phyloP scores from a whole-genome alignment of 2,888 invertebrate species.

The Athalia circularis region DNA sequence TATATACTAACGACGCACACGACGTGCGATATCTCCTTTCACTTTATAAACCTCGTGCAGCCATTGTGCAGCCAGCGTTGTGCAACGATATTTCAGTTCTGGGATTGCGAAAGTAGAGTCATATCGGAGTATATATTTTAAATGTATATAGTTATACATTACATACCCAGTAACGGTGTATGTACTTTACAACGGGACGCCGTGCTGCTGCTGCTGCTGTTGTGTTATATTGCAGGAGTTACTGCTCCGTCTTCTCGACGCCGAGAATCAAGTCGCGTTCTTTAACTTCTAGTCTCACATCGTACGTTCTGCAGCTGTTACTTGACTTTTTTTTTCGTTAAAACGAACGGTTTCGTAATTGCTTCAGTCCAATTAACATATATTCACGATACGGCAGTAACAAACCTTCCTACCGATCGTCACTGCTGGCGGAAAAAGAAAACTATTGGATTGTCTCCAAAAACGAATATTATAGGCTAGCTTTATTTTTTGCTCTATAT shows the following conservation, averaged over 20 bases:
- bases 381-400: conserved; percentile 15
- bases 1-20: neutral
- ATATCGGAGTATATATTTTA: conserved; percentile 17
- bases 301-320: conserved; percentile 17
- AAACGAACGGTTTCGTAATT: conserved; percentile 28
- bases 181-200: conserved; percentile 22
- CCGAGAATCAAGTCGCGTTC: conserved; percentile 14
- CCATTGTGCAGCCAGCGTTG: conserved; percentile 60
- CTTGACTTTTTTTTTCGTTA: neutral
- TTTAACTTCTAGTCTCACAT: conserved; percentile 7
- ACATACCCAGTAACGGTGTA: conserved; percentile 12
- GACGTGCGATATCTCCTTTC: conserved; percentile 45
- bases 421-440: no score
- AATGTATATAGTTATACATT: neutral
- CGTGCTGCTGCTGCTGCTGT: neutral
- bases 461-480: no score
- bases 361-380: conserved; percentile 36
- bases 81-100: conserved; percentile 67
- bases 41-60: conserved; percentile 43
- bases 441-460: no score
- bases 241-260: neutral
- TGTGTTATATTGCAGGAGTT: neutral
- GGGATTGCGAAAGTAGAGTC: conserved; percentile 55
- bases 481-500: no score
- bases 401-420: neutral